Conservation (phyloP, 1,140 invertebrate genomes). For the Zaprionus gabonicus region DNA sequence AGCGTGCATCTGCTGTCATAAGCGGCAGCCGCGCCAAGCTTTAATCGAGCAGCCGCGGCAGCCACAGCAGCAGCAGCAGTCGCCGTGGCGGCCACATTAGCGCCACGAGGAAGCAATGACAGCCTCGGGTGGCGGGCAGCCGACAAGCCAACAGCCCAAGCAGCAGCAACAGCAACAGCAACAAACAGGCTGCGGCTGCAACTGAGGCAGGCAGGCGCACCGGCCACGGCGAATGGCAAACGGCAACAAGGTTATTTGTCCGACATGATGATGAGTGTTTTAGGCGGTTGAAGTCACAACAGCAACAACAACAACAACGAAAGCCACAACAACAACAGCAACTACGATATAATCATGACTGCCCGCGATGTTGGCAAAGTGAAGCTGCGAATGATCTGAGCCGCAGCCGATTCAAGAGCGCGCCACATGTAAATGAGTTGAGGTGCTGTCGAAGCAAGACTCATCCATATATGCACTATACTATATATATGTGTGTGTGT, state of each 20-base stretch:
- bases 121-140: constrained; percentile 51
- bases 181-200: constrained; percentile 6
- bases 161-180: constrained; percentile 14
- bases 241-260: constrained; percentile 80
- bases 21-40: constrained; percentile 49
- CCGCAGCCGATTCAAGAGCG: constrained; percentile 60
- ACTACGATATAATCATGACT: constrained; percentile 72
- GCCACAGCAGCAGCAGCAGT: constrained; percentile 38
- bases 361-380: constrained; percentile 74
- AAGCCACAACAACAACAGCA: constrained; percentile 30
- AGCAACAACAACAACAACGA: constrained; percentile 19
- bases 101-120: constrained; percentile 75
- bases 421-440: constrained; percentile 73
- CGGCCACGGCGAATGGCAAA: constrained; percentile 52
- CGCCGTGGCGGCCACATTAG: constrained; percentile 69
- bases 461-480: constrained; percentile 3
- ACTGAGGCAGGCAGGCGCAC: constrained; percentile 3
- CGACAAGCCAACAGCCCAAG: constrained; percentile 8
- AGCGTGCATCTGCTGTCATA: constrained; percentile 53
- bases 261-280: constrained; percentile 81
- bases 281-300: constrained; percentile 65
- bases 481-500: not conserved
- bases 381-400: constrained; percentile 54
- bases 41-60: constrained; percentile 70
- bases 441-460: constrained; percentile 63